These are phyloP conservation scores for Neolamprologus toae DNA, from an alignment of 2,113 vertebrate species.

Conservation along the genomic window DNA sequence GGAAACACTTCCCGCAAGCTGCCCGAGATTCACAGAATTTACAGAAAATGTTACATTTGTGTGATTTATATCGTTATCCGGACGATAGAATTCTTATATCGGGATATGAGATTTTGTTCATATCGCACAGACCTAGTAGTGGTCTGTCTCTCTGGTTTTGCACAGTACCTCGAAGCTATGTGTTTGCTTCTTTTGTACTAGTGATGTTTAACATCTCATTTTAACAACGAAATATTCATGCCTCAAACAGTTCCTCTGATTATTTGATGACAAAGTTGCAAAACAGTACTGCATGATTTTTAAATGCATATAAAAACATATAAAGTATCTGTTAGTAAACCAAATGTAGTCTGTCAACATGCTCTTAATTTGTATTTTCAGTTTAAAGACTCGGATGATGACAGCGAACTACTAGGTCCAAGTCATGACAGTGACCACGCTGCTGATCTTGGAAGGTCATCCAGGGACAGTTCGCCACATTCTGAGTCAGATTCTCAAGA, in stretches of 20 bases:
- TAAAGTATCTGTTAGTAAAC: neutral
- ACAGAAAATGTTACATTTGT: too few species aligned
- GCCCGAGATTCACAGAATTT: too few species aligned
- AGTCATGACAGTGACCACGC: neutral
- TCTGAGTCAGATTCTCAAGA: neutral
- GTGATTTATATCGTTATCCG: too few species aligned
- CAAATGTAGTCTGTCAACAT: neutral
- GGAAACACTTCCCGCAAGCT: fast-evolving
- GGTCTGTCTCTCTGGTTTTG: neutral
- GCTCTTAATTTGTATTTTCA: neutral
- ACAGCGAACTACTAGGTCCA: neutral
- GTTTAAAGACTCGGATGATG: neutral
- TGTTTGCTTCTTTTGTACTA: neutral
- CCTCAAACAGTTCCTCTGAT: neutral
- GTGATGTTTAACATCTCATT: neutral
- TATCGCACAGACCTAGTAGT: fast-evolving
- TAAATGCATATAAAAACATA: neutral
- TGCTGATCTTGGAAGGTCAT: neutral
- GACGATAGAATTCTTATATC: too few species aligned
- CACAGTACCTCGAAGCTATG: neutral
- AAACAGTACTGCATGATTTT: neutral
- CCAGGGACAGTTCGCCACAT: neutral
- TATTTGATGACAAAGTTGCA: neutral
- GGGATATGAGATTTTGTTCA: fast-evolving
- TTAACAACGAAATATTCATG: neutral